A percentile compares a stretch with the other conserved stretches of the same genome.
phyloP scores from a whole-genome alignment of 2,113 vertebrate species.

The Cinclus mexicanus region DNA sequence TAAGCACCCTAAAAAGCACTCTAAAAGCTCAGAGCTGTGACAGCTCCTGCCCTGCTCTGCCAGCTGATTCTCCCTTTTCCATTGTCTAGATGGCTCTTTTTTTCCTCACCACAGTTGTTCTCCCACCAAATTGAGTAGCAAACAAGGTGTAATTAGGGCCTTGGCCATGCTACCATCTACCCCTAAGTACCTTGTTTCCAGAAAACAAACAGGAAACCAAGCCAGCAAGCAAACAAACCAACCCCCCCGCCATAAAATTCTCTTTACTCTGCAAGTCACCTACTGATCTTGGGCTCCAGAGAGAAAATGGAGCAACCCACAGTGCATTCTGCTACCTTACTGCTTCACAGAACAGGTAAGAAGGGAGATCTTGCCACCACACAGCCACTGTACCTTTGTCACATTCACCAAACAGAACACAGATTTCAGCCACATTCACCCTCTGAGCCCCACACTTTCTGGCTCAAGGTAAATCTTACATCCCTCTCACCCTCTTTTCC shows the following conservation, averaged over 20 bases:
- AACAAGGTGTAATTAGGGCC: background rate
- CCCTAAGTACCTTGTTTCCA: background rate
- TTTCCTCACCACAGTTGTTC: background rate
- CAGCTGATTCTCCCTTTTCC: background rate
- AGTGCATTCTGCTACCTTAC: background rate
- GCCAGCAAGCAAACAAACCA: background rate
- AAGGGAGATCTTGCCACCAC: background rate
- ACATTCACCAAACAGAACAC: background rate
- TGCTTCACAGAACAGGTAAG: background rate
- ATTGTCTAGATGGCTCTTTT: background rate
- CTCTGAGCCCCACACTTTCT: accelerated
- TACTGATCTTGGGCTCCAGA: background rate
- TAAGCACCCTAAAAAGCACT: background rate
- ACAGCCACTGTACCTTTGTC: accelerated
- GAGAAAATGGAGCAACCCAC: background rate
- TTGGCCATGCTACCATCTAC: background rate
- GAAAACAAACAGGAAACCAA: background rate
- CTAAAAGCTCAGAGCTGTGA: background rate
- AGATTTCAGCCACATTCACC: background rate
- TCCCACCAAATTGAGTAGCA: background rate
- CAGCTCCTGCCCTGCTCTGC: background rate
- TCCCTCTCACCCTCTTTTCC: background rate
- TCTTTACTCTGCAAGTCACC: background rate
- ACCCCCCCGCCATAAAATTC: background rate
- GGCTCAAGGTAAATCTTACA: background rate